Evolutionary conservation across 2,797 vertebrate species (phyloP), one percentile per base, ranked within the genome.

Genomic region (Peromyscus eremicus): DNA sequence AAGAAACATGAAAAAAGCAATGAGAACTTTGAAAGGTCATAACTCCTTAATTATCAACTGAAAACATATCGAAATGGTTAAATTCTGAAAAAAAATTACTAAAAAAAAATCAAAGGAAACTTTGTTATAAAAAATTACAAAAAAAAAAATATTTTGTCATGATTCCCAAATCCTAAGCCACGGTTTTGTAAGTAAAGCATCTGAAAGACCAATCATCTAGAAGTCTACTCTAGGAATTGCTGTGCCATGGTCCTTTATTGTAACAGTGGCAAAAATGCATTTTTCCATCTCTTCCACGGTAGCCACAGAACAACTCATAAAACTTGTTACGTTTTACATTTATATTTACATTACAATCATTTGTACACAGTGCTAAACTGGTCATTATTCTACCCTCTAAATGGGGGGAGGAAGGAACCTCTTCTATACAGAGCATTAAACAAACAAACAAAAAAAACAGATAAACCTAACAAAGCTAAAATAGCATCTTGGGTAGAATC

Each of bases 31-130:
- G 13, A 82, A 62, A 62, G 57, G 62, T 43, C 37, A 43, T 40
- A 64, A 81, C 16, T 83, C 81, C 40, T 85, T 29, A 68, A 68
- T 49, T 34, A 66, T 32, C 40, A 68, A 68, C 49, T 82, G 68
- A 85, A 68, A 85, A 49, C 43, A 66, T 46, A 43, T 7, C 23
- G 43, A 68, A 85, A 85, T 68, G 21, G 57, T 66, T 46, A 84
- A 84, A 66, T 34, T 84, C 57, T 85, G 62, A n/a, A 88, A 84
- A 84, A 96, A 52, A 94, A 81, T 43, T 71, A 94, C 76, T 40
- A 71, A 96, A 89, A 91, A 95, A 91, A 95, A 90, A 84, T 82
- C 32, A 70, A 70, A 71, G 23, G 34, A 86, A 71, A n/a, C 46
- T 70, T 21, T 49, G 73, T 68, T 66, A 29, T 84, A 21, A 49